Evolutionary conservation across 1,140 invertebrate genomes (phyloP).

Genomic region (Macrostomum lignano): DNA sequence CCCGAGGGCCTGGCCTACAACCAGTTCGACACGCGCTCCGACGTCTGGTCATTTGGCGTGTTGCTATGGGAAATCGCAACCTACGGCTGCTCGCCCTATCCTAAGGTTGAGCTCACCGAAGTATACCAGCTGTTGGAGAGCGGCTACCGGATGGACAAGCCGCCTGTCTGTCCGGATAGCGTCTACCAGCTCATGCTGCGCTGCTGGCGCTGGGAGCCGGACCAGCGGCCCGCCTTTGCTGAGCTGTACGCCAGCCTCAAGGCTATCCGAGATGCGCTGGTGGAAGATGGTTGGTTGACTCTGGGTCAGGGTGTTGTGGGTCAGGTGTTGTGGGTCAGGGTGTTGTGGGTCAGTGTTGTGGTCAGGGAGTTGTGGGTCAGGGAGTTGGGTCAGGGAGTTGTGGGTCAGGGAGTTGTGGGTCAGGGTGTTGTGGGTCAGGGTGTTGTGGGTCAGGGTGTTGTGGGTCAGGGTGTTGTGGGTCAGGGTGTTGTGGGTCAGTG

Average conservation of each 20-base stretch:
- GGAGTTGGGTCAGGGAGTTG: no score
- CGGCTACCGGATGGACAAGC: conserved; percentile 89
- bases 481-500: no score
- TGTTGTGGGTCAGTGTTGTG: no score
- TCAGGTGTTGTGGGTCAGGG: no score
- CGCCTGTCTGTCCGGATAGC: conserved; percentile 69
- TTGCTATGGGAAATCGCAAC: conserved; percentile 95
- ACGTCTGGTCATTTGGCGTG: conserved; percentile 59
- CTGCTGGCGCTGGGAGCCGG: conserved; percentile 69
- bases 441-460: no score
- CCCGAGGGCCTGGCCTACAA: conserved; percentile 94
- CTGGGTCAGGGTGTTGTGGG: no score
- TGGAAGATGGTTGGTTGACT: no score
- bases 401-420: no score
- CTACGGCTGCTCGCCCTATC: conserved; percentile 93
- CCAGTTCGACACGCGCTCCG: conserved; percentile 75
- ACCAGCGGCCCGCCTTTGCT: conserved; percentile 65
- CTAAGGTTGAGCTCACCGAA: conserved; percentile 82
- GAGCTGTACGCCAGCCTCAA: conserved; percentile 74
- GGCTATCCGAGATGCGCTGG: no score
- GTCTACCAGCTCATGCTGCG: conserved; percentile 53
- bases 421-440: no score
- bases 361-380: no score
- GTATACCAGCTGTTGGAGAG: conserved; percentile 86
- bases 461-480: no score